phyloP scores from a whole-genome alignment of 2,888 invertebrate genomes.

The Amblyteles armatorius region DNA sequence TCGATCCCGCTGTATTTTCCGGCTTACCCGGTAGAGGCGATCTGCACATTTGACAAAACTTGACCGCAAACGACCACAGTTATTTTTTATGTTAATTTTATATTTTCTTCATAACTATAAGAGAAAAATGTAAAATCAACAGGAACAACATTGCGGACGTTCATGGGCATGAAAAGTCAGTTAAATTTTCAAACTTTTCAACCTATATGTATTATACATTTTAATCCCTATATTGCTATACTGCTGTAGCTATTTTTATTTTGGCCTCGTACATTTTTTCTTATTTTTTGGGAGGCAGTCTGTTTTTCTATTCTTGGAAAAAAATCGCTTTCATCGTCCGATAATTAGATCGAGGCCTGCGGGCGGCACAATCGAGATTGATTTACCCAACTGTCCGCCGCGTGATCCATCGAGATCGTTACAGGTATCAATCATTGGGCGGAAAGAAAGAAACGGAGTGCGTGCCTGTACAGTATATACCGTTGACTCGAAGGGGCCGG shows the following conservation, averaged over 20 bases:
- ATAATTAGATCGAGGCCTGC: conserved; percentile 15
- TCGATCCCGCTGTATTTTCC: background rate
- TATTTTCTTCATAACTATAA: too few relatives aligned
- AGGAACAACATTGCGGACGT: too few relatives aligned
- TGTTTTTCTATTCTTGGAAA: background rate
- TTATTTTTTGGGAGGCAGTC: background rate
- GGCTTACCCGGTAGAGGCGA: background rate
- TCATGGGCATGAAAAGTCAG: too few relatives aligned
- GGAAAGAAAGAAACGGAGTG: conserved; percentile 4
- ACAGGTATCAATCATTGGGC: conserved; percentile 20
- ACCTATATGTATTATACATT: background rate
- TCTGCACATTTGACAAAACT: too few relatives aligned
- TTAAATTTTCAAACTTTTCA: too few relatives aligned
- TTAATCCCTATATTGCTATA: background rate
- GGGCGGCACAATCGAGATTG: conserved; percentile 12
- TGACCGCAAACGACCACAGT: too few relatives aligned
- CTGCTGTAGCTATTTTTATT: background rate
- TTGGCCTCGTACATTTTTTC: background rate
- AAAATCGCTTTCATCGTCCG: conserved; percentile 19
- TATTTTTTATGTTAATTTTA: too few relatives aligned
- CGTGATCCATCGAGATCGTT: background rate
- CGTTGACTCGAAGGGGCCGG: background rate
- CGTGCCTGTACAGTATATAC: background rate
- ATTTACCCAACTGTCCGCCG: background rate
- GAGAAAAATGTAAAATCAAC: too few relatives aligned